A percentile compares a stretch with the other conserved stretches of the same genome.
Evolutionary conservation across 2,113 vertebrate species (phyloP).

Genomic region (Labeo rohita): DNA sequence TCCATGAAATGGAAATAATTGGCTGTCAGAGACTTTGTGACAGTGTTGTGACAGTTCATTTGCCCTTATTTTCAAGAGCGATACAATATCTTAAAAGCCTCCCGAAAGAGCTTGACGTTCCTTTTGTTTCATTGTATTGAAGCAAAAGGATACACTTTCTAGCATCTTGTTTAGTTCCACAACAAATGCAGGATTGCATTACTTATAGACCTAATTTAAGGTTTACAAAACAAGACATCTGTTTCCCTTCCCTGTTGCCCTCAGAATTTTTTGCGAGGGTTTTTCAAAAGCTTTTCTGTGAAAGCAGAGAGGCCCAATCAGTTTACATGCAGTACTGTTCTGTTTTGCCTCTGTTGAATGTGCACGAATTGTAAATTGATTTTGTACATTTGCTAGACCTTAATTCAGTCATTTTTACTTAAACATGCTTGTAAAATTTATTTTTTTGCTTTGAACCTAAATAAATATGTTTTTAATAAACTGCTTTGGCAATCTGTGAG

Average conservation of each 20-base stretch:
- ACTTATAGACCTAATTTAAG: not conserved
- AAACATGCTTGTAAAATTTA: not conserved
- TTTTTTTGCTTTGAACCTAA: conserved; percentile 18
- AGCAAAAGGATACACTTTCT: not conserved
- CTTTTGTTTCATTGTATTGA: not conserved
- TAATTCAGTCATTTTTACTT: not conserved
- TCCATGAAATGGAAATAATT: not conserved
- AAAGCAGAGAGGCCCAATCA: conserved; percentile 40
- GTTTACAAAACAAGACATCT: not conserved
- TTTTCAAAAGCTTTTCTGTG: conserved; percentile 38
- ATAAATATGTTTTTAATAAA: not conserved
- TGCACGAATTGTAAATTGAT: conserved; percentile 28
- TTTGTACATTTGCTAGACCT: not conserved
- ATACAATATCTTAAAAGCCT: not conserved
- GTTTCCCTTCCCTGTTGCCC: not conserved
- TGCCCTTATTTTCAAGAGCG: conserved; percentile 8
- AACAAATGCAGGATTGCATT: not conserved
- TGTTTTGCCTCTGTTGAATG: conserved; percentile 38
- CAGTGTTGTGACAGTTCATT: not conserved
- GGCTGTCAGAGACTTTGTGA: not conserved
- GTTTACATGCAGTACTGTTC: conserved; percentile 41
- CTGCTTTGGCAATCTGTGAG: not conserved
- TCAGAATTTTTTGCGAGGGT: not conserved
- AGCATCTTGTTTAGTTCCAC: not conserved
- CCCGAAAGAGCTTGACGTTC: not conserved